Conservation (phyloP, 2,797 vertebrate species). For the Manis crassicaudata region DNA sequence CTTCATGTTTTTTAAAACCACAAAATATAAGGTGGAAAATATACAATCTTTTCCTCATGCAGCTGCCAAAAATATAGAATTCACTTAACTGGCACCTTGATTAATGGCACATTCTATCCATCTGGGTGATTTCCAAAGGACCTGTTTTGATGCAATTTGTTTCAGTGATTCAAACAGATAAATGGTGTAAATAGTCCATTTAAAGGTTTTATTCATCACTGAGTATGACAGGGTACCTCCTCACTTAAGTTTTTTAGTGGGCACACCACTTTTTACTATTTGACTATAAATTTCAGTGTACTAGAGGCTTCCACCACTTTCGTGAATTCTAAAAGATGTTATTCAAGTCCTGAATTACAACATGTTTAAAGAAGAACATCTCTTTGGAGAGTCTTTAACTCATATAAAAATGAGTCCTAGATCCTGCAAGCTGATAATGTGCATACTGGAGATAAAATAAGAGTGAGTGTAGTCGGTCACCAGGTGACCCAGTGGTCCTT, state of each 20-base stretch:
- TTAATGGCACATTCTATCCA: constrained; percentile 49
- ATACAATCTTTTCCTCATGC: neutral
- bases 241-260: neutral
- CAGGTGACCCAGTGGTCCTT: accelerated
- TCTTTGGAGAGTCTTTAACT: neutral
- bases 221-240: neutral
- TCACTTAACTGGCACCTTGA: constrained; percentile 46
- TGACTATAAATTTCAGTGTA: neutral
- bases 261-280: neutral
- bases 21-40: neutral
- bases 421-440: neutral
- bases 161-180: constrained; percentile 65
- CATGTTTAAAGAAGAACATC: neutral
- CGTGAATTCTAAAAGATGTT: neutral
- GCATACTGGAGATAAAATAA: neutral
- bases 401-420: neutral
- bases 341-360: neutral
- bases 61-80: neutral
- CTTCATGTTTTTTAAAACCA: neutral
- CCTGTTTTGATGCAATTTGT: constrained; percentile 53
- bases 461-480: neutral
- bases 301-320: neutral
- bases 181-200: constrained; percentile 35
- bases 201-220: constrained; percentile 58
- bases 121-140: constrained; percentile 57